A percentile compares a stretch with the other conserved stretches of the same genome.
Conservation (phyloP, 2,113 vertebrate species). For the Morone saxatilis region DNA sequence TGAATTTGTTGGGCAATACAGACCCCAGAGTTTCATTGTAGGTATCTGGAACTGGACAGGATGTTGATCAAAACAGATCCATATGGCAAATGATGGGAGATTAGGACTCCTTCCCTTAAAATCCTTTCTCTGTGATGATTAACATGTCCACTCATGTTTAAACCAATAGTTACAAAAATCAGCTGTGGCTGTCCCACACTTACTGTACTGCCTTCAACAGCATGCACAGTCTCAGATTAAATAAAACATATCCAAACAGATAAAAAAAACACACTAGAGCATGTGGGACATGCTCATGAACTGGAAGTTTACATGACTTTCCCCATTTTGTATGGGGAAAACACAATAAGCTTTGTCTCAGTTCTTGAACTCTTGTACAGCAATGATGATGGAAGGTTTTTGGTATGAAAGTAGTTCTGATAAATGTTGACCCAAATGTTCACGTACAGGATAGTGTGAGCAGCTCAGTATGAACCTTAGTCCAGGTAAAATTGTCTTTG, state of each 20-base stretch:
- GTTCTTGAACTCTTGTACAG: constrained; percentile 5
- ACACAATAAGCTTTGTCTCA: neutral
- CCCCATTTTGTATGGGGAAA: neutral
- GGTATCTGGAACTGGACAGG: neutral
- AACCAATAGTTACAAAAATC: constrained; percentile 8
- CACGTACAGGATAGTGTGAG: constrained; percentile 13
- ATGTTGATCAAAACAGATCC: neutral
- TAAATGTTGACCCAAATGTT: constrained; percentile 23
- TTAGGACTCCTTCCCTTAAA: neutral
- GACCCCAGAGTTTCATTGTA: neutral
- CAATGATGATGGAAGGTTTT: constrained; percentile 3
- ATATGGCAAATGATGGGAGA: neutral
- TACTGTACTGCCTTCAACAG: neutral
- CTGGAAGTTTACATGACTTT: neutral
- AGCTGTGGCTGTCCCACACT: neutral
- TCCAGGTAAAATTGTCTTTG: neutral
- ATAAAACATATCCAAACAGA: constrained; percentile 12
- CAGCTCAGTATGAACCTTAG: constrained; percentile 24
- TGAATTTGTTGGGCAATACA: too few relatives aligned
- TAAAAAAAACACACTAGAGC: constrained; percentile 23
- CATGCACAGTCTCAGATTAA: neutral
- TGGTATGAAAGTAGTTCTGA: constrained; percentile 21
- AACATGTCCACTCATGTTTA: neutral
- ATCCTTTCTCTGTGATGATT: neutral
- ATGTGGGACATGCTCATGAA: constrained; percentile 21